Base-by-base conservation (phyloP, 2,888 invertebrate species). In the Zeuzera pyrina region DNA sequence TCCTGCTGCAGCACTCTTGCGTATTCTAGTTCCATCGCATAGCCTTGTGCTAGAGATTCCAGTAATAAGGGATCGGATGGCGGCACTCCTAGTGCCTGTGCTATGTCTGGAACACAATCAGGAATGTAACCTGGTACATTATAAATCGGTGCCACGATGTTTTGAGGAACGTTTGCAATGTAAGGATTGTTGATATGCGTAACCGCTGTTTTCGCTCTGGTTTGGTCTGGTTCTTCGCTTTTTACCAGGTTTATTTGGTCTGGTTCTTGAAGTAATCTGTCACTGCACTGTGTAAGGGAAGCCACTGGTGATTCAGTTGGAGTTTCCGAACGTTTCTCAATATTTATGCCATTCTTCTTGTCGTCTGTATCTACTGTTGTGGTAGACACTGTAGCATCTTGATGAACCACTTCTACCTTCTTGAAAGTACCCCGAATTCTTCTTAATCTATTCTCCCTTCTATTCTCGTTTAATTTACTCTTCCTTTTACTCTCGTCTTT, bases 1-100 rank as follows among this genome's bases (percentile, higher is more conserved):
- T 91, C 91, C 65, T 91, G 90, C 21, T 87, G 88, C 29, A 91
- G 61, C 29, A 91, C 88, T 39, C 91, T 85, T 0, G 88, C 88
- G 55, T 90, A 91, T 57, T 91, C 91, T 23, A 87, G 61, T 45
- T 91, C 90, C 84, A 90, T 85, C 0, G 89, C 85, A 49, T 87
- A 84, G 4, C 83, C 83, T 63, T 84, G 84, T 0, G 84, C 84
- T 42, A 84, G 42, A 0, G 84, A 84, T 59, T 84, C 84, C 0
- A 83, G 49, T n/a, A 84, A 63, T 25, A 84, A 44, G 0, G 84
- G 84, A 43, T 84, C 84, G 0, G 79, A 66, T 5, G 81, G 68
- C 3, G 76, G 73, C 0, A 84, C 76, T 1, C 84, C 84, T 36
- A 84, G 45, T 2, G 78, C 72, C 36, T 83, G 81, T 0, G 84